Conservation (phyloP, 2,797 vertebrate species). For the Gallinago nigripennis region DNA sequence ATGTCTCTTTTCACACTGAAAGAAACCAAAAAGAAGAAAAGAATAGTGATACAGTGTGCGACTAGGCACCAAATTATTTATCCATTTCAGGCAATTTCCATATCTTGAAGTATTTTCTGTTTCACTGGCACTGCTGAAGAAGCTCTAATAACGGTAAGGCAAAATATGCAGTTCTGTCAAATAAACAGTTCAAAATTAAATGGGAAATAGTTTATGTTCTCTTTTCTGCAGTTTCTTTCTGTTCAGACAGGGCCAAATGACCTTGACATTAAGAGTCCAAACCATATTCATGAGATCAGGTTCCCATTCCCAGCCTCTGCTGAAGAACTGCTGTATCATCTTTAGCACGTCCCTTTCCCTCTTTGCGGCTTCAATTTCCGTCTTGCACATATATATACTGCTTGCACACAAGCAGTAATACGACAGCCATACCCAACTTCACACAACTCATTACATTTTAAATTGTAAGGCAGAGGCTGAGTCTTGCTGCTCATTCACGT, state of each 20-base stretch:
- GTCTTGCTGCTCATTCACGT: not conserved
- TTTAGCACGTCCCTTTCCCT: not conserved
- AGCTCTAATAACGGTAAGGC: not conserved
- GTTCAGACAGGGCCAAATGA: not conserved
- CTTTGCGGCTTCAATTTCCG: not conserved
- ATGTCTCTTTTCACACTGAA: not conserved
- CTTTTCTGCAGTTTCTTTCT: not conserved
- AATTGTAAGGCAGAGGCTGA: not conserved
- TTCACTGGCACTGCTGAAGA: not conserved
- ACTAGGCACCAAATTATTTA: not conserved
- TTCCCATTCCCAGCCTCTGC: not conserved
- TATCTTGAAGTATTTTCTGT: not conserved
- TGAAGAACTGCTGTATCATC: not conserved
- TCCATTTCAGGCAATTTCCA: not conserved
- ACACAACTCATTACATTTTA: not conserved
- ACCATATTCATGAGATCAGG: not conserved
- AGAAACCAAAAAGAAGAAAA: not conserved
- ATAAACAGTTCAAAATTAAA: not conserved
- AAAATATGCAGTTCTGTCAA: not conserved
- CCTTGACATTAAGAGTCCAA: conserved; percentile 8
- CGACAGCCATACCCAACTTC: not conserved
- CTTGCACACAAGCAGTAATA: not conserved
- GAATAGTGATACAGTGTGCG: not conserved
- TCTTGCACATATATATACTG: no score
- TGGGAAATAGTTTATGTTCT: not conserved